Evolutionary conservation across 2,113 vertebrate species (phyloP), one percentile per base, ranked within the genome.

Genomic region (Gambusia affinis): DNA sequence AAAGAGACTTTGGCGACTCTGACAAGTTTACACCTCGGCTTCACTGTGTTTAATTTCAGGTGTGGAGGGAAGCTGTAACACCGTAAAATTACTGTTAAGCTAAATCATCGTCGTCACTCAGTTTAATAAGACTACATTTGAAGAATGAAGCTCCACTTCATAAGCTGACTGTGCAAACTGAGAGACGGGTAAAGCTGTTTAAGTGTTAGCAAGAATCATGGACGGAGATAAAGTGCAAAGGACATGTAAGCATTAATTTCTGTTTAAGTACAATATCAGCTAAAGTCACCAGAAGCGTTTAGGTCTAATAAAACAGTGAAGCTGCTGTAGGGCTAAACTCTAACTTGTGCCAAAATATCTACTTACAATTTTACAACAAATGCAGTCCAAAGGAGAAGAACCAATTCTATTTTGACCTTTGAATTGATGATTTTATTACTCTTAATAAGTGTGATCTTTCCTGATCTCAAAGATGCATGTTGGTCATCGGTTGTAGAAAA

Each of bases 311-410:
- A 75, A 44, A 31, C 47, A 61, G 69, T 15, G 42, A 54, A n/a
- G 24, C 24, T 80, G 66, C 68, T 61, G 44, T 77, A 28, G 42
- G 39, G 2, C 15, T 84, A 31, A 78, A 66, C 35, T 72, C 22
- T 72, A 75, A 88, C 76, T 72, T 85, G 90, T 93, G 92, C 90
- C 91, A 92, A 93, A 93, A 92, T 57, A 57, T 57, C 22, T 57
- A 57, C 24, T 57, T 24, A 3, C 47, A 57, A 57, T 57, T 57
- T 24, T 57, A 57, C 22, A 8, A 57, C 17, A n/a, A 8, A 57
- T 57, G 24, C 24, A 11, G 51, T 57, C 51, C 51, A 57, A 57
- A 57, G 51, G 51, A 1, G 51, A 24, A 67, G 28, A 75, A 85
- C 73, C 69, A 62, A 70, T 64, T 79, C 60, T 80, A 39, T 44